phyloP scores from a whole-genome alignment of 2,113 vertebrate species.

The human (Homo sapiens) region GRCh38 chr3:113688501-113689000 shows the following conservation, averaged over 20 bases:
- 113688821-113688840: too few relatives aligned
- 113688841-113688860: too few relatives aligned
- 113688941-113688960: too few relatives aligned
- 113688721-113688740: neutral
- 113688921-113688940: too few relatives aligned
- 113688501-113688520: neutral
- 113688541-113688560: neutral
- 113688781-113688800: too few relatives aligned
- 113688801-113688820: too few relatives aligned
- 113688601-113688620: neutral
- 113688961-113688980: too few relatives aligned
- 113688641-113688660: neutral
- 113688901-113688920: too few relatives aligned
- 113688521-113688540: neutral
- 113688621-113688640: neutral
- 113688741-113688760: neutral
- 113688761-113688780: too few relatives aligned
- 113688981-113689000: too few relatives aligned
- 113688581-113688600: neutral
- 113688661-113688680: slow-evolving; percentile 1
- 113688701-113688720: neutral
- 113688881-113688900: too few relatives aligned
- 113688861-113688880: too few relatives aligned
- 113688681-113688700: neutral
- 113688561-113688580: neutral